Base-by-base conservation (phyloP, 1,140 invertebrate genomes). In the Eumeta japonica region DNA sequence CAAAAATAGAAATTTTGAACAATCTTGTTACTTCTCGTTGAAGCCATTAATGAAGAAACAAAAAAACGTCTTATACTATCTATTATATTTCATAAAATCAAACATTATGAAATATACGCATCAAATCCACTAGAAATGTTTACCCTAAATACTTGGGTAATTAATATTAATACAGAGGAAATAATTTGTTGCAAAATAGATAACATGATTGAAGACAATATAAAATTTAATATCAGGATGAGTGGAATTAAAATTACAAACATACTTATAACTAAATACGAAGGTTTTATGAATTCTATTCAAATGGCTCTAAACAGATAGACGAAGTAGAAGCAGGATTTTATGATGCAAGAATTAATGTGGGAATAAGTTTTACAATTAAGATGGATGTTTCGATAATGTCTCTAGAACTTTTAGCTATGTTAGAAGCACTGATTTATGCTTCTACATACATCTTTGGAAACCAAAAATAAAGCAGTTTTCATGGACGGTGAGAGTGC, bases 361-460 rank as follows among this genome's bases (percentile, higher is more conserved):
- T 15, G 16, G 13, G 13, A 27, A 18, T 15, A 2, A 37, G 16
- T 11, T 29, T 37, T 9, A 37, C 12, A 37, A 16, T 28, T 7
- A 16, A 4, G 13, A 16, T 15, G 7, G 20, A 39, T 13, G 19
- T 32, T 18, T 31, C 28, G 3, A 31, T 39, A 18, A 39, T 39
- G 37, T n/a, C 10, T 9, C 15, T 16, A 29, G 37, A 39, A 24
- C 11, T 39, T 3, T 7, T 32, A 24, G 37, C 28, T 15, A 39
- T 39, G n/a, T 24, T 24, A 19, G 37, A 39, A 16, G 37, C 37
- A 10, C n/a, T 31, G 14, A 31, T 29, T 3, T 39, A 39, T 24
- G 14, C 17, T 11, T n/a, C n/a, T n/a, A n/a, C n/a, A n/a, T n/a
- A 19, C 10, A 4, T 31, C 37, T 9, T 3, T 39, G 3, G 14